Evolutionary conservation across 2,113 vertebrate species (phyloP).

Genomic region (Perognathus longimembris): DNA sequence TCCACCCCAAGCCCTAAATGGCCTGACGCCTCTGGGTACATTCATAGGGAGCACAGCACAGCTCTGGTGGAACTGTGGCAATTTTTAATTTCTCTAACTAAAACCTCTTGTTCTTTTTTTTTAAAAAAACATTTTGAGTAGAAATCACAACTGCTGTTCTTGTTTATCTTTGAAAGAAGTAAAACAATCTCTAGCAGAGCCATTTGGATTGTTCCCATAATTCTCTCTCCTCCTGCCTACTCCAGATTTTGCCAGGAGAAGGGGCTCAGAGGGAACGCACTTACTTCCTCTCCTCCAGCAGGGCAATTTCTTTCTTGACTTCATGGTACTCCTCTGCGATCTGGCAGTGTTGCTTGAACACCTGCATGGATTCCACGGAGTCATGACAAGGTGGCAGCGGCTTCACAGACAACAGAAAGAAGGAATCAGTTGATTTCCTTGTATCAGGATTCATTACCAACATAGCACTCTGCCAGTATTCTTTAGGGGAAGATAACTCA

Average conservation of each 20-base stretch:
- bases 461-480: background rate
- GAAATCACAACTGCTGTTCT: too few relatives aligned
- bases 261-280: constrained; percentile 59
- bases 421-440: background rate
- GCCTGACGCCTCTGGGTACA: background rate
- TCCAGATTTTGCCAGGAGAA: background rate
- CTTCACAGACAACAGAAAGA: constrained; percentile 82
- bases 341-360: constrained; percentile 97
- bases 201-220: background rate
- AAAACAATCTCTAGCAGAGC: too few relatives aligned
- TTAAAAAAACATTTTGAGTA: background rate
- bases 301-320: constrained; percentile 95
- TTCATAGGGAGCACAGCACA: accelerated
- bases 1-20: background rate
- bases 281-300: constrained; percentile 97
- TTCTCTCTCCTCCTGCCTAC: background rate
- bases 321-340: constrained; percentile 97
- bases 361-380: constrained; percentile 95
- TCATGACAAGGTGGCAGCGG: constrained; percentile 94
- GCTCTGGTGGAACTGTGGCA: background rate
- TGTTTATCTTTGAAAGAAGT: background rate
- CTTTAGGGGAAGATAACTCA: background rate
- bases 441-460: background rate
- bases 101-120: background rate
- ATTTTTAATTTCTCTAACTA: constrained; percentile 22